Base-by-base conservation (phyloP, 1,140 invertebrate genomes). In the Trichoplusia ni region DNA sequence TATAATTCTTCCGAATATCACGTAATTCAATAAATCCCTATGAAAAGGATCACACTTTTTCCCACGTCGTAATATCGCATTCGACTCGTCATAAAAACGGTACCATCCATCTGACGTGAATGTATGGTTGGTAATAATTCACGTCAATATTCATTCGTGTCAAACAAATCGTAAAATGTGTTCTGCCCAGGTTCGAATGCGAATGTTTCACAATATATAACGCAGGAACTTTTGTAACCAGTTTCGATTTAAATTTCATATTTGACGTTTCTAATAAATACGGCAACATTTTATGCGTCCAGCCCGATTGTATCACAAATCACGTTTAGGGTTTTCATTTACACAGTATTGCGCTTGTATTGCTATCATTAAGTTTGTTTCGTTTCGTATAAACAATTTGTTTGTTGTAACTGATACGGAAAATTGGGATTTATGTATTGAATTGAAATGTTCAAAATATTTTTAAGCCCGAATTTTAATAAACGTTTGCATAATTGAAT, bases 111-210 rank as follows among this genome's bases (percentile, higher is more conserved):
- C 38, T 46, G 51, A 64, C 70, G 65, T 53, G 51, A 64, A 78
- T 71, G 67, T 69, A 73, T 73, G 64, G 49, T 46, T 37, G 60
- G 67, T 65, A 69, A 79, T 81, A 79, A 77, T 72, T 79, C 72
- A 81, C 56, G 74, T 77, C 69, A 67, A 67, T 71, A 74, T 75
- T 71, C 72, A 77, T 75, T 68, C 72, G 66, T 69, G 67, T 79
- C 70, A 72, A 74, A 77, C 70, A 75, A 72, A 78, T 78, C 71
- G 69, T 78, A 72, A 78, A 75, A 70, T 69, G 64, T 63, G 18
- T 16, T 58, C 11, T 19, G 64, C 63, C 56, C 66, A 68, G 64
- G 53, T 60, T 70, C 9, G 11, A 33, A 47, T 19, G 11, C 49
- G 11, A 59, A 46, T 44, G 16, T 16, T 59, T 31, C 33, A 59